Base-by-base conservation (phyloP, 2,888 invertebrate species). In the Eupithecia subumbrata region DNA sequence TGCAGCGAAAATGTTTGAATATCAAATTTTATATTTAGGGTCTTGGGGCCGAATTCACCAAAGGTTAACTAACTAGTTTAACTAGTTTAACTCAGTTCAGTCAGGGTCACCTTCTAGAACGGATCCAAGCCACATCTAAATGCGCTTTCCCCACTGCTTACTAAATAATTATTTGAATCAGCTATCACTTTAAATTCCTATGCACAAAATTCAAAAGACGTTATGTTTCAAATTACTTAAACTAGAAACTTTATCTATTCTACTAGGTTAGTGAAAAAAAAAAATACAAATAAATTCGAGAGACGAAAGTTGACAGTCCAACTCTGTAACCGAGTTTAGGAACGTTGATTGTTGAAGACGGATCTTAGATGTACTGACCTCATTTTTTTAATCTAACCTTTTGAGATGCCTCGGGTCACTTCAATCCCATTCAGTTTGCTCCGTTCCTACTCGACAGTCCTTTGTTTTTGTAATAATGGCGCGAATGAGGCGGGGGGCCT, bases 401-500 rank as follows among this genome's bases (percentile, higher is more conserved):
- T 75, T 69, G 76, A 71, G 43, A 63, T 25, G 70, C 69, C 74
- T 48, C 75, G 80, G 80, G 80, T 80, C 79, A 77, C 76, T 77
- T 77, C 75, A 45, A 74, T 78, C 66, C 77, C 73, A 79, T 81
- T 80, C 79, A 80, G 78, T 81, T 79, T 72, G 64, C 68, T 68
- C 73, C 68, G 76, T 76, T 75, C 71, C 74, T 72, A 69, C 43
- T 37, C 63, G 70, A 25, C 7, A 43, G 5, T 40, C 74, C 22
- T 72, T 72, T 76, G 73, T 73, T 43, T 70, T 74, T 67, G 37
- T 67, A 9, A 63, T 45, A 66, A 66, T 69, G 34, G 18, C 18
- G 64, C 64, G 18, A 2, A 18, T 9, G 60, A n/a, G 30, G 18
- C 63, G 18, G 34, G 30, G 30, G 34, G 63, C 9, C 8, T 16